phyloP scores from a whole-genome alignment of 1,140 invertebrate genomes.

The Epicauta chinensis region DNA sequence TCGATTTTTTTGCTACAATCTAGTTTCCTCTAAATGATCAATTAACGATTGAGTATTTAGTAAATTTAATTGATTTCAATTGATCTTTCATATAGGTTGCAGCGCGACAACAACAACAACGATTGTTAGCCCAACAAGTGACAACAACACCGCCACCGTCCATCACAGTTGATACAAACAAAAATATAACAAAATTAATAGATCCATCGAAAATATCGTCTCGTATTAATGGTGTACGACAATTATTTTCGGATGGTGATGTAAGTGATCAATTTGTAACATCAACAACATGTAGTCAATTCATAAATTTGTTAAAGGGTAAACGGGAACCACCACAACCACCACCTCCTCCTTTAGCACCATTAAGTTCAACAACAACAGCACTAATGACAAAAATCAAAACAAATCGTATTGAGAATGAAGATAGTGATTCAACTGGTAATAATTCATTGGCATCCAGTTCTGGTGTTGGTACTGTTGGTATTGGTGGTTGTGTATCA shows the following conservation, averaged over 20 bases:
- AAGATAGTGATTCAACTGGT: conserved; percentile 51
- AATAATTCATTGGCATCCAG: conserved; percentile 53
- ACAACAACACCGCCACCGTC: conserved; percentile 16
- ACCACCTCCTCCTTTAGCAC: conserved; percentile 46
- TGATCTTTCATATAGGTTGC: conserved; percentile 48
- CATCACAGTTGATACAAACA: conserved; percentile 29
- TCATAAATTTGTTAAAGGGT: conserved; percentile 33
- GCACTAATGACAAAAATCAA: conserved; percentile 7
- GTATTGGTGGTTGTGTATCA: conserved; percentile 42
- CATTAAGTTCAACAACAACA: conserved; percentile 39
- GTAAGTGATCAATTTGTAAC: conserved; percentile 36
- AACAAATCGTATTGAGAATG: conserved; percentile 38
- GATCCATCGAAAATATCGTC: conserved; percentile 42
- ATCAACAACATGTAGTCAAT: conserved; percentile 31
- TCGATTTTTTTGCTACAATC: no score
- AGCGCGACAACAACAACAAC: conserved; percentile 51
- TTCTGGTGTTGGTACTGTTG: conserved; percentile 46
- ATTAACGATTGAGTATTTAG: no score
- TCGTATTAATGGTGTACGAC: conserved; percentile 40
- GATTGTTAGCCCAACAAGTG: conserved; percentile 50
- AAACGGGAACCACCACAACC: conserved; percentile 47
- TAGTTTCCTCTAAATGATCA: conserved; percentile 34
- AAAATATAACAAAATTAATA: conserved; percentile 32
- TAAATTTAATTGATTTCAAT: no score
- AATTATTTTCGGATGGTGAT: conserved; percentile 36